Base-by-base conservation (phyloP, 1,140 invertebrate genomes). In the Maniola jurtina region DNA sequence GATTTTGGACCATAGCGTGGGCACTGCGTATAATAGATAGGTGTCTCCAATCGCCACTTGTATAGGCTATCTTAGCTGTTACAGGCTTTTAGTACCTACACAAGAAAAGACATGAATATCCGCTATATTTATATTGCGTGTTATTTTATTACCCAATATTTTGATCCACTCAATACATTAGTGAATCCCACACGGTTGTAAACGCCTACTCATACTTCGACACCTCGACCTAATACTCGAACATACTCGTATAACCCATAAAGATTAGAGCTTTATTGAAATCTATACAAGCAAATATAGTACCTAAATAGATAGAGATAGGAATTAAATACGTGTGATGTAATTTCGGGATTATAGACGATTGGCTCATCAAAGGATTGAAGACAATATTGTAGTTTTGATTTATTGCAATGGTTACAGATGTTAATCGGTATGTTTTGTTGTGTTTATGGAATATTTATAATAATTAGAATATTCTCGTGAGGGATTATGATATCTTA, bases 181-280 rank as follows among this genome's bases (percentile, higher is more conserved):
- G 40, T 55, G 69, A 66, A 54, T 63, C 70, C 70, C 65, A 72
- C 70, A 65, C 66, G 33, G n/a, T 34, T 61, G 69, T 64, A 45
- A 57, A 62, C 66, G 14, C 70, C 65, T 33, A 72, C 61, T 9
- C 6, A 60, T 11, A 70, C 62, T 64, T 70, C 62, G 60, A 63
- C 66, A 68, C 60, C 55, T 55, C 59, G 40, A 61, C 62, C 62
- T 57, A 64, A 47, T 64, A 64, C 14, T 16, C 15, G 16, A 16
- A 42, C 52, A 47, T 35, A 45, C 14, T 34, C 42, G 38, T 42
- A 34, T 59, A 25, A 25, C 40, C 64, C 52, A 61, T 15, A 16
- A 52, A 59, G 48, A 45, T 52, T 33, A 64, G 47, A 65, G 35
- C 61, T 36, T 57, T 35, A 57, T 9, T 61, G 14, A 48, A 38